Conservation (phyloP, 2,888 invertebrate species). For the Dromius quadrimaculatus region DNA sequence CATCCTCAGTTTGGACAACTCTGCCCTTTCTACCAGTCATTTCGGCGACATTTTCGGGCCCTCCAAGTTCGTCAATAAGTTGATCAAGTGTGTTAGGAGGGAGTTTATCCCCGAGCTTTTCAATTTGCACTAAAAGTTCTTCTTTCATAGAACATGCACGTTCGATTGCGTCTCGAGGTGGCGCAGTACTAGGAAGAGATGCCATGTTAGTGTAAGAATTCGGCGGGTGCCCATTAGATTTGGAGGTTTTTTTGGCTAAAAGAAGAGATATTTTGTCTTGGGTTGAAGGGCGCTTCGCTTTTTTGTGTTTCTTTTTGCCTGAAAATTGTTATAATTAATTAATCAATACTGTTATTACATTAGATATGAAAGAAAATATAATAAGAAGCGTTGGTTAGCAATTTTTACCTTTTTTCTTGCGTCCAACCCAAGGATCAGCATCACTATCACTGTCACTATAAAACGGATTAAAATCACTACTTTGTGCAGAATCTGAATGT, state of each 20-base stretch:
- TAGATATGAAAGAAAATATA: neutral
- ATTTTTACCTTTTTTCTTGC: conserved; percentile 63
- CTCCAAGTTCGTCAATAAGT: conserved; percentile 97
- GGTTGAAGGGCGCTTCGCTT: conserved; percentile 74
- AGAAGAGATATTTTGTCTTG: conserved; percentile 85
- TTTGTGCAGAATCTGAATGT: conserved; percentile 72
- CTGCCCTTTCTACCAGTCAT: conserved; percentile 98
- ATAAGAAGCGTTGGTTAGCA: conserved; percentile 12
- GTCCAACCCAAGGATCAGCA: conserved; percentile 72
- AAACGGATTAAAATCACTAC: conserved; percentile 94
- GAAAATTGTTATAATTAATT: conserved; percentile 64
- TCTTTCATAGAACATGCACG: conserved; percentile 94
- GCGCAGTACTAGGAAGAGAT: conserved; percentile 71
- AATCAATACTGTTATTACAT: neutral
- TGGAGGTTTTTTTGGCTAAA: conserved; percentile 67
- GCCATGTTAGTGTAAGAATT: conserved; percentile 73
- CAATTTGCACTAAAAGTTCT: conserved; percentile 86
- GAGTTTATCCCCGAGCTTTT: conserved; percentile 85
- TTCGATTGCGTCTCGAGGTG: conserved; percentile 88
- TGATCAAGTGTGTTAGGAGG: conserved; percentile 99
- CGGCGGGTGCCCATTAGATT: conserved; percentile 64
- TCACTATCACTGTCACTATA: conserved; percentile 86
- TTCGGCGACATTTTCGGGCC: conserved; percentile 98
- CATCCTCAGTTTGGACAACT: conserved; percentile 93
- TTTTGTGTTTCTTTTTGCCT: conserved; percentile 74